phyloP scores from a whole-genome alignment of 1,140 invertebrate species.

The Holotrichia oblita region DNA sequence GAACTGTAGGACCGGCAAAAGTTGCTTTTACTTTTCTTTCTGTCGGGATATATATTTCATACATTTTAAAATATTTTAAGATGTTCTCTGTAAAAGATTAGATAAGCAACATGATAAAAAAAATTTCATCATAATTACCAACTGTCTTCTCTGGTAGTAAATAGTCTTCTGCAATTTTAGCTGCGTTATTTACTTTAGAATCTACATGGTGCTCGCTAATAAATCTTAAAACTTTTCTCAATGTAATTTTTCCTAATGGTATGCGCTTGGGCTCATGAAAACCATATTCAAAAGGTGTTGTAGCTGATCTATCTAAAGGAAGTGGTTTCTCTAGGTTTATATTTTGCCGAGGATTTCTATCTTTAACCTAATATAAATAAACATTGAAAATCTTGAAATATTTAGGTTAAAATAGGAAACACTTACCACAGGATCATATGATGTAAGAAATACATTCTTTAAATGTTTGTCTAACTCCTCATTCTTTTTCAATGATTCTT shows the following conservation, averaged over 20 bases:
- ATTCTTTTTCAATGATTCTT: constrained; percentile 69
- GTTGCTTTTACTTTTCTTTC: constrained; percentile 55
- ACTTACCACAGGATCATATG: constrained; percentile 62
- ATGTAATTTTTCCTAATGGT: constrained; percentile 64
- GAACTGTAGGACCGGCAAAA: constrained; percentile 53
- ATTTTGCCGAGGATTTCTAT: constrained; percentile 36
- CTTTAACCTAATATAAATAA: constrained; percentile 37
- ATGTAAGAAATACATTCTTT: constrained; percentile 76
- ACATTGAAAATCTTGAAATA: neutral
- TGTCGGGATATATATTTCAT: constrained; percentile 64
- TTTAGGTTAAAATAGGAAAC: constrained; percentile 43
- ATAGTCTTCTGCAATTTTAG: constrained; percentile 72
- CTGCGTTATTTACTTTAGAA: constrained; percentile 65
- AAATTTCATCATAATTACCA: constrained; percentile 10
- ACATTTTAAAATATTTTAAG: constrained; percentile 65
- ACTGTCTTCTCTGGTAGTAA: constrained; percentile 67
- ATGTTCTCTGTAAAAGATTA: constrained; percentile 63
- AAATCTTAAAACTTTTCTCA: constrained; percentile 67
- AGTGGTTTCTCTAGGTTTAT: constrained; percentile 58
- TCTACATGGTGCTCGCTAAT: constrained; percentile 70
- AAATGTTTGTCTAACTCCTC: constrained; percentile 67
- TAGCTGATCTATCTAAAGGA: constrained; percentile 60
- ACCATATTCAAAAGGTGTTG: constrained; percentile 65
- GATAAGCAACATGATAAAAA: neutral
- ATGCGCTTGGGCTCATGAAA: constrained; percentile 66